Conservation (phyloP, 2,113 vertebrate species). For the Tragelaphus scriptus region DNA sequence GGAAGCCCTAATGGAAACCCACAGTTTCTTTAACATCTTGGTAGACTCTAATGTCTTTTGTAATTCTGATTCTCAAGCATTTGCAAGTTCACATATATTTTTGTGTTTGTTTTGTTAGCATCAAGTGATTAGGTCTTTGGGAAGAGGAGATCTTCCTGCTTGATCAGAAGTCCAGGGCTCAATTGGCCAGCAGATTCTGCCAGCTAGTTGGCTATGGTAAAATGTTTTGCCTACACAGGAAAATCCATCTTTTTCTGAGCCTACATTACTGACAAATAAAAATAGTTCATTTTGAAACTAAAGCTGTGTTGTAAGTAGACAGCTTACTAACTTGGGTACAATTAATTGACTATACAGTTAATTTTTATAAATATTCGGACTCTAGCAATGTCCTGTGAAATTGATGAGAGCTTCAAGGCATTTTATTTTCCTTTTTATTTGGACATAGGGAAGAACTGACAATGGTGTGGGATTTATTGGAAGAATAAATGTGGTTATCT, state of each 20-base stretch:
- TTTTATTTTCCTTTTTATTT: conserved; percentile 43
- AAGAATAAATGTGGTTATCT: conserved; percentile 10
- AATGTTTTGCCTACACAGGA: background rate
- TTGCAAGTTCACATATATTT: background rate
- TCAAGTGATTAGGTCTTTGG: background rate
- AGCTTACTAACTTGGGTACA: conserved; percentile 59
- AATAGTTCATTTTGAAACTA: background rate
- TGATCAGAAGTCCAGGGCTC: background rate
- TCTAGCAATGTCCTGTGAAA: conserved; percentile 10
- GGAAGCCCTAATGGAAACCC: background rate
- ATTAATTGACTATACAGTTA: conserved; percentile 64
- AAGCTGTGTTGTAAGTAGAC: background rate
- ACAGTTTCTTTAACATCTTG: background rate
- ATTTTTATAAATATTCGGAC: conserved; percentile 35
- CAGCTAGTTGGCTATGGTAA: background rate
- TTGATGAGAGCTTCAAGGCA: background rate
- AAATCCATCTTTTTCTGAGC: background rate
- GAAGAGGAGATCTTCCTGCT: background rate
- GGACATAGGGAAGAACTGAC: background rate
- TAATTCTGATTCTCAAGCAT: background rate
- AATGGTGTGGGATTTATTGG: conserved; percentile 17
- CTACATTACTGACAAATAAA: background rate
- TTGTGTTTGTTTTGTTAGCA: background rate
- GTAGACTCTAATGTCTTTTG: background rate
- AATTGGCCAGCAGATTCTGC: background rate